These are phyloP conservation scores for Scelioninae gen. 2 DNA, from an alignment of 2,888 invertebrate species.

Conservation along the genomic window DNA sequence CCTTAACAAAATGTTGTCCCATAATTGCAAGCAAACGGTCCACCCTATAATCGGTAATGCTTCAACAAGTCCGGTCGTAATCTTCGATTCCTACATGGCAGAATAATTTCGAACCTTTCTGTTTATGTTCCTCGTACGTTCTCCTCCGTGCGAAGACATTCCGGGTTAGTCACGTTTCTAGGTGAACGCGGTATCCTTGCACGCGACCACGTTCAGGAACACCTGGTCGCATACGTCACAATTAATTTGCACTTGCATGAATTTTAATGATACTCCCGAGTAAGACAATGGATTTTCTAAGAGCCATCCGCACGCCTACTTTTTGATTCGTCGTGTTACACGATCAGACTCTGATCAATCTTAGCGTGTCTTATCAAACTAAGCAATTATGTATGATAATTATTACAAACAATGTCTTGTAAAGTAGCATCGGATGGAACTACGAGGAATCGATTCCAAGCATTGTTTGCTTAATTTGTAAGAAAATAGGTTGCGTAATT, in stretches of 20 bases:
- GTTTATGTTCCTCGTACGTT: background rate
- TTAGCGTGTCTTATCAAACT: slow-evolving; percentile 35
- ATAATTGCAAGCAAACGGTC: too few species aligned
- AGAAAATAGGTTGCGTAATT: slow-evolving; percentile 38
- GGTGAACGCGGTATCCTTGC: slow-evolving; percentile 49
- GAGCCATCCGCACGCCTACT: slow-evolving; percentile 35
- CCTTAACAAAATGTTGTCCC: too few species aligned
- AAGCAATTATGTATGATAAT: slow-evolving; percentile 47
- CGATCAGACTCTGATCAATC: slow-evolving; percentile 43
- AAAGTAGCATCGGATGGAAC: slow-evolving; percentile 38
- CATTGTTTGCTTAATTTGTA: slow-evolving; percentile 42
- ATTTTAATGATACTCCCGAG: slow-evolving; percentile 67
- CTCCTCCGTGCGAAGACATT: slow-evolving; percentile 32
- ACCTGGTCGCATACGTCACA: slow-evolving; percentile 66
- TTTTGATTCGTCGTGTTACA: slow-evolving; percentile 44
- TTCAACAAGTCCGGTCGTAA: background rate
- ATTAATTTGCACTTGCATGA: slow-evolving; percentile 70
- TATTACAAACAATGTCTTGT: slow-evolving; percentile 44
- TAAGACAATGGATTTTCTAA: slow-evolving; percentile 59
- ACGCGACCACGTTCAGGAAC: slow-evolving; percentile 59
- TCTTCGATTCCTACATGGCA: background rate
- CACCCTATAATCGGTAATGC: too few species aligned
- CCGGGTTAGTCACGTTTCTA: slow-evolving; percentile 52
- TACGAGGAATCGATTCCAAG: slow-evolving; percentile 28
- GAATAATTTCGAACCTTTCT: slow-evolving; percentile 21